Conservation (phyloP, 2,113 vertebrate genomes). For the Ovibos moschatus region DNA sequence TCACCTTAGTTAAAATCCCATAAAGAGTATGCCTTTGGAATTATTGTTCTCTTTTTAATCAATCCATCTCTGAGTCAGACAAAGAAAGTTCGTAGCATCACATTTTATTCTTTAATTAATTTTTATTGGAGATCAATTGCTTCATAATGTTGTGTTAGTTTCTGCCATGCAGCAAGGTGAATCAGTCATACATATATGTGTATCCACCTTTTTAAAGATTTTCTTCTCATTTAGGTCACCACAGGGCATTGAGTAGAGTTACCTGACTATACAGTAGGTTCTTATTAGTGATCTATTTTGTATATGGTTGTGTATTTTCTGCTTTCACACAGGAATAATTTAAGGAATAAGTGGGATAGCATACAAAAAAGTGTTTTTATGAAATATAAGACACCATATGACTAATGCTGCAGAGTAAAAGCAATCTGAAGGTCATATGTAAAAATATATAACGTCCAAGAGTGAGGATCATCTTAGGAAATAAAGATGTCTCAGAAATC, state of each 20-base stretch:
- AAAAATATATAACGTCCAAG: background rate
- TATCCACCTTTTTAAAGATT: background rate
- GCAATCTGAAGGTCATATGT: background rate
- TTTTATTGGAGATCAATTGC: background rate
- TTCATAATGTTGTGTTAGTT: background rate
- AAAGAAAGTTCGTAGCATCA: background rate
- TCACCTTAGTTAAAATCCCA: background rate
- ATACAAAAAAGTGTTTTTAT: background rate
- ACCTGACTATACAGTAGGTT: background rate
- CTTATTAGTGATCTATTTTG: background rate
- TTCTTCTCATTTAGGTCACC: background rate
- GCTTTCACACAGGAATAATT: background rate
- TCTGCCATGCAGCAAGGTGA: background rate
- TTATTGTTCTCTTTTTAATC: background rate
- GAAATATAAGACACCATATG: background rate
- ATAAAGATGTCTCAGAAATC: background rate
- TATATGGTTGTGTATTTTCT: background rate
- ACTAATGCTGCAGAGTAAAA: background rate
- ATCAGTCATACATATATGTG: background rate
- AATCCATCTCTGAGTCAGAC: background rate
- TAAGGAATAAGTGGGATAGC: background rate
- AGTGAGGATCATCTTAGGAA: background rate
- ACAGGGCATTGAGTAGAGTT: background rate
- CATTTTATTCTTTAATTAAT: background rate
- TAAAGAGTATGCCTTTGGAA: background rate